phyloP scores from a whole-genome alignment of 2,113 vertebrate species.

The Pagrus major region DNA sequence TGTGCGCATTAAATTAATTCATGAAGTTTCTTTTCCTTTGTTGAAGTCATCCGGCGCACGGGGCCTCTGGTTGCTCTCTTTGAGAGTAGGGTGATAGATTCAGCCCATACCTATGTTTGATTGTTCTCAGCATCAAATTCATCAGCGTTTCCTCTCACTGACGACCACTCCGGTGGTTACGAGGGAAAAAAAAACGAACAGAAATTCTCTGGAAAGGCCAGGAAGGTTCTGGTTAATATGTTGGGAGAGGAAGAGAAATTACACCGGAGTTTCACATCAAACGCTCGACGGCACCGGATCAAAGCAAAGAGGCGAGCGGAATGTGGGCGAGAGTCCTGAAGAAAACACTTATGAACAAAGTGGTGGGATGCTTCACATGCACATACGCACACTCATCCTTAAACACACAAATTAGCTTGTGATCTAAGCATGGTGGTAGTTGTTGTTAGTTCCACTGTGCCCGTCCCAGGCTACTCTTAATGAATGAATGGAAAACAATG shows the following conservation, averaged over 20 bases:
- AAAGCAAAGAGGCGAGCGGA: constrained; percentile 70
- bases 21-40: constrained; percentile 65
- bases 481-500: constrained; percentile 83
- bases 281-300: constrained; percentile 64
- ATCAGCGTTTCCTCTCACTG: constrained; percentile 73
- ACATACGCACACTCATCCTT: not conserved
- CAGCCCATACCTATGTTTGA: constrained; percentile 76
- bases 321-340: constrained; percentile 34
- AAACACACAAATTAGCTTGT: constrained; percentile 36
- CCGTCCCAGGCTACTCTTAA: constrained; percentile 68
- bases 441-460: constrained; percentile 54
- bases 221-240: constrained; percentile 82
- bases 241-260: constrained; percentile 72
- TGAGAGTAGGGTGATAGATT: constrained; percentile 79
- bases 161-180: constrained; percentile 61
- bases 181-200: constrained; percentile 43
- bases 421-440: constrained; percentile 47
- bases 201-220: constrained; percentile 62
- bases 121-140: constrained; percentile 80
- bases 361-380: constrained; percentile 43
- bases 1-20: constrained; percentile 75
- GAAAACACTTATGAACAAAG: constrained; percentile 64
- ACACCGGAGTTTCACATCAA: constrained; percentile 78
- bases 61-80: constrained; percentile 72
- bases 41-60: constrained; percentile 67